A percentile compares a stretch with the other conserved stretches of the same genome.
These are phyloP conservation scores for Rutpela maculata DNA, from an alignment of 2,888 invertebrate genomes.

Conservation along the genomic window DNA sequence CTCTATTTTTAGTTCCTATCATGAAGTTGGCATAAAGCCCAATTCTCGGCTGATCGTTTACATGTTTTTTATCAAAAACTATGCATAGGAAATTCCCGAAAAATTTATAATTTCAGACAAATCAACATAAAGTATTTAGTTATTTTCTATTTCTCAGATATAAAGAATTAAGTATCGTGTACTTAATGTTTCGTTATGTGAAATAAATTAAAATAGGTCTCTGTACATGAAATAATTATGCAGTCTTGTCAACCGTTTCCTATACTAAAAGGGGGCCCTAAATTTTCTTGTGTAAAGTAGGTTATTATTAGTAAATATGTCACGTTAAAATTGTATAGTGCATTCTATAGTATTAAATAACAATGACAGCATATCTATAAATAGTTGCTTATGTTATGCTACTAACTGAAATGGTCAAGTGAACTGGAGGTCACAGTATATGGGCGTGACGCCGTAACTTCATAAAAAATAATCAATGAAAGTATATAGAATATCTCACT, in stretches of 20 bases:
- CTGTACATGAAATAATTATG: no score
- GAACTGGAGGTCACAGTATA: constrained; percentile 56
- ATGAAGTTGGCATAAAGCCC: not conserved
- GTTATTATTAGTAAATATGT: constrained; percentile 16
- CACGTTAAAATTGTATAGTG: constrained; percentile 21
- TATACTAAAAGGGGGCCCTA: no score
- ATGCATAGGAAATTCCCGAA: not conserved
- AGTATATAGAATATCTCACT: not conserved
- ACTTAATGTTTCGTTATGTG: no score
- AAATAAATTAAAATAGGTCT: no score
- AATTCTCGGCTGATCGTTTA: not conserved
- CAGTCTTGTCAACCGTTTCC: no score
- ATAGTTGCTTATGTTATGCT: constrained; percentile 63
- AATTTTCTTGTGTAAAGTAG: not conserved
- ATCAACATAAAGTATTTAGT: not conserved
- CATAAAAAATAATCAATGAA: constrained; percentile 18
- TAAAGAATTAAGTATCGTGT: not conserved
- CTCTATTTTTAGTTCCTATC: no score
- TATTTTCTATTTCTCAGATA: not conserved
- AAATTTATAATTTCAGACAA: not conserved
- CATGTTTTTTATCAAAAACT: no score
- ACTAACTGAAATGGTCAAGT: constrained; percentile 59
- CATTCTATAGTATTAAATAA: constrained; percentile 57
- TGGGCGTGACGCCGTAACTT: constrained; percentile 52
- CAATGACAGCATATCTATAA: constrained; percentile 68